Evolutionary conservation across 2,888 invertebrate genomes (phyloP), one percentile per base, ranked within the genome.

Genomic region (Drosophila meridionalis): DNA sequence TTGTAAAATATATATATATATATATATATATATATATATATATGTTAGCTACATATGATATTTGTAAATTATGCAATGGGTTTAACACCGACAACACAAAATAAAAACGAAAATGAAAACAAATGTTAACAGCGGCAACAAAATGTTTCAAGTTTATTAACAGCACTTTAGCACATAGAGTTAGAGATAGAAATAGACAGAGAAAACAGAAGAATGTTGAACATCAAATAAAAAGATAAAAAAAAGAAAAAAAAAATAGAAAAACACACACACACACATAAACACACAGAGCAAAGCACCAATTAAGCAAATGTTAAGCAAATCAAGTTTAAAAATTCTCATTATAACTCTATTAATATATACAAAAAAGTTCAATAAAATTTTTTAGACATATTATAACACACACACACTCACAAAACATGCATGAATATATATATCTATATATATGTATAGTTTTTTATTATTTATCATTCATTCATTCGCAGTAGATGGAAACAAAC

Each of bases 121-220:
- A 11, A 69, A 77, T 64, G 76, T 76, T 86, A 82, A 82, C 80
- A 84, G 67, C 69, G 58, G 67, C 77, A 82, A 72, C 78, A 73
- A 78, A 82, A 82, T 82, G 84, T 83, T 87, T 87, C 75, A 78
- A 64, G 78, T 42, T 42, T 60, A 76, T 62, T 62, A 61, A 62
- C n/a, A 76, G 82, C 86, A 83, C 83, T 48, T 69, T 73, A 83
- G 81, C 78, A 84, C 80, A 70, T 82, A 82, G 80, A 62, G 8
- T 34, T 68, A 80, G 67, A 68, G 36, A 74, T 74, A 78, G 59
- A 36, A 32, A 60, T 73, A 73, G 63, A 63, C 34, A 67, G 50
- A 28, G 57, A 47, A 53, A 63, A 26, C 40, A 9, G 40, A 48
- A 42, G 36, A 69, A 57, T 60, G 59, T 50, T 43, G 26, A 53